Conservation (phyloP, 2,113 vertebrate genomes). For the Sebastes fasciatus region DNA sequence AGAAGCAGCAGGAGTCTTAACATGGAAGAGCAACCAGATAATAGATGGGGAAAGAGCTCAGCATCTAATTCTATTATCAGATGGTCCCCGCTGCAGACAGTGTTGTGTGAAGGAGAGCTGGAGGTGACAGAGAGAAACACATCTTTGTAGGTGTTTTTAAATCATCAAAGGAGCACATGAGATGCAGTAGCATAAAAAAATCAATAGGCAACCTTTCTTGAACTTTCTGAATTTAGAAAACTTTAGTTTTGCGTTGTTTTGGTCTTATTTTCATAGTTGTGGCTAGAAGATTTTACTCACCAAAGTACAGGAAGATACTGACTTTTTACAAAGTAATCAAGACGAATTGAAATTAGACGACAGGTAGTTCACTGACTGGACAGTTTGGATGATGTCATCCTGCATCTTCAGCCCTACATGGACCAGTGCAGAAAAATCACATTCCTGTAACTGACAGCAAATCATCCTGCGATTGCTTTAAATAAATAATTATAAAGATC, state of each 20-base stretch:
- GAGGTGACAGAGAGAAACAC: slow-evolving; percentile 50
- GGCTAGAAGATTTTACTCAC: background rate
- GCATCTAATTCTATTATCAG: slow-evolving; percentile 67
- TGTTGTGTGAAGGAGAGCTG: slow-evolving; percentile 50
- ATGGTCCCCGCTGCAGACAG: slow-evolving; percentile 33
- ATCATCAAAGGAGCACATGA: slow-evolving; percentile 14
- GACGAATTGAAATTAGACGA: no score
- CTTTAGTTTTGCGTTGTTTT: slow-evolving; percentile 16
- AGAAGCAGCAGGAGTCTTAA: slow-evolving; percentile 62
- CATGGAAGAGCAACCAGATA: slow-evolving; percentile 62
- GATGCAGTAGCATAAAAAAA: background rate
- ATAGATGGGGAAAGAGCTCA: slow-evolving; percentile 69
- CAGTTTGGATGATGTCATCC: background rate
- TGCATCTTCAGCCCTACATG: background rate
- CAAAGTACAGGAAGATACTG: no score
- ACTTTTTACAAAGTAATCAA: no score
- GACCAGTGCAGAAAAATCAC: background rate
- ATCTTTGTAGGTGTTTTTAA: slow-evolving; percentile 10
- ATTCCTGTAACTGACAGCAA: background rate
- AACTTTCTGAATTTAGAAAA: slow-evolving; percentile 18
- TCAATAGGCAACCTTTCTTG: slow-evolving; percentile 22
- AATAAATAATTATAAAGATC: no score
- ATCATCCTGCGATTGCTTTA: background rate
- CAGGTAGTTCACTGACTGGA: background rate
- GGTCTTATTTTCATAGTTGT: background rate